Percentiles rank a stretch among this genome's conserved stretches.
phyloP scores from a whole-genome alignment of 2,888 invertebrate species.

The Tholera decimalis region DNA sequence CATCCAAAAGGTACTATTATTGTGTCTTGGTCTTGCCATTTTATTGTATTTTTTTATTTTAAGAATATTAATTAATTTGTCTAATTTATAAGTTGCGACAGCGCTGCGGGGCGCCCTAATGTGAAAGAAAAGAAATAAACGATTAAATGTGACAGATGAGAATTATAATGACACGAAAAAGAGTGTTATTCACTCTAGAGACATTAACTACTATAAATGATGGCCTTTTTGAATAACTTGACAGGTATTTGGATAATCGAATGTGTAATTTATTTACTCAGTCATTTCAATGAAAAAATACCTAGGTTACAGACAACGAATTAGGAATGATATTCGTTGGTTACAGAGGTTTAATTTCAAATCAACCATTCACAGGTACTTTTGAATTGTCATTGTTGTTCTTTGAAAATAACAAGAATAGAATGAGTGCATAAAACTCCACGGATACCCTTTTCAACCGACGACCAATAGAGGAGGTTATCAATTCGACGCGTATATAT shows the following conservation, averaged over 20 bases:
- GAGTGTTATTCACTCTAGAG: background rate
- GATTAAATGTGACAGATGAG: constrained; percentile 6
- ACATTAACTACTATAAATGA: background rate
- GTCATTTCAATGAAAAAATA: too few relatives aligned
- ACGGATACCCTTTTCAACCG: too few relatives aligned
- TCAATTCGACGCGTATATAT: too few relatives aligned
- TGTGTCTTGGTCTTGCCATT: constrained; percentile 24
- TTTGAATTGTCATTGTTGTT: too few relatives aligned
- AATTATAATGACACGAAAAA: constrained; percentile 2
- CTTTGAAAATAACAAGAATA: too few relatives aligned
- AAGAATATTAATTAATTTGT: constrained; percentile 34
- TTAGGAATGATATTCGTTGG: too few relatives aligned
- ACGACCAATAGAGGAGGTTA: too few relatives aligned
- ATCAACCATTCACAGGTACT: too few relatives aligned
- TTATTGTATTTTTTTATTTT: constrained; percentile 31
- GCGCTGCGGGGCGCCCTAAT: constrained; percentile 6
- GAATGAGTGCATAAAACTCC: too few relatives aligned
- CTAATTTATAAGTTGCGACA: constrained; percentile 28
- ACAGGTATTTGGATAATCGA: background rate
- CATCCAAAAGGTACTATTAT: constrained; percentile 9
- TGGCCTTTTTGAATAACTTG: background rate
- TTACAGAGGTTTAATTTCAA: too few relatives aligned
- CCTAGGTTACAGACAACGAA: too few relatives aligned
- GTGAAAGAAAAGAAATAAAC: constrained; percentile 5
- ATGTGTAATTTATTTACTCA: background rate